Conservation (phyloP, 2,797 vertebrate species). For the Sebastes jordani region DNA sequence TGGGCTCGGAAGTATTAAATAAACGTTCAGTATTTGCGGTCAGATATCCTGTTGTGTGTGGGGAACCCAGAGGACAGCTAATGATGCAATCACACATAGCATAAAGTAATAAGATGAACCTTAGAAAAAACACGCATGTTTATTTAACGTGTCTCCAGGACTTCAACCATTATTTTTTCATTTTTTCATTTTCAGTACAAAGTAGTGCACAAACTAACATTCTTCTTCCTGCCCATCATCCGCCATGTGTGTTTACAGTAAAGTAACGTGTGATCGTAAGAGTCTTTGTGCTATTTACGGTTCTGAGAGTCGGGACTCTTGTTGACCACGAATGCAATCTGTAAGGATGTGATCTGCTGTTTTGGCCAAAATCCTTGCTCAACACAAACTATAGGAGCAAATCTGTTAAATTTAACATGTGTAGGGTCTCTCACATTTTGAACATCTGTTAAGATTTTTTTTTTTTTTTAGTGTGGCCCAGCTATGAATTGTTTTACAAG, state of each 20-base stretch:
- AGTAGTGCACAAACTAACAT: neutral
- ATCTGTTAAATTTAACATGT: too few relatives aligned
- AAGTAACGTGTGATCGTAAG: neutral
- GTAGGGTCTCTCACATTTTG: neutral
- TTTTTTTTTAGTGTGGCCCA: neutral
- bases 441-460: neutral
- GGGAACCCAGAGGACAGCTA: neutral
- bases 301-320: too few relatives aligned
- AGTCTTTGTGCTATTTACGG: neutral
- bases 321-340: too few relatives aligned
- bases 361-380: too few relatives aligned
- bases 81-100: neutral
- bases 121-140: neutral
- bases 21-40: neutral
- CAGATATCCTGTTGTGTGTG: too few relatives aligned
- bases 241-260: neutral
- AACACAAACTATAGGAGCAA: too few relatives aligned
- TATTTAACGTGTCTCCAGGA: too few relatives aligned
- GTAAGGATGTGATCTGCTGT: too few relatives aligned
- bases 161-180: too few relatives aligned
- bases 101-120: too few relatives aligned
- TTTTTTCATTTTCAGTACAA: neutral
- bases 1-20: neutral
- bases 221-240: neutral
- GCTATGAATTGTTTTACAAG: neutral